Base-by-base conservation (phyloP, 2,888 invertebrate species). In the Notocelia uddmanniana region DNA sequence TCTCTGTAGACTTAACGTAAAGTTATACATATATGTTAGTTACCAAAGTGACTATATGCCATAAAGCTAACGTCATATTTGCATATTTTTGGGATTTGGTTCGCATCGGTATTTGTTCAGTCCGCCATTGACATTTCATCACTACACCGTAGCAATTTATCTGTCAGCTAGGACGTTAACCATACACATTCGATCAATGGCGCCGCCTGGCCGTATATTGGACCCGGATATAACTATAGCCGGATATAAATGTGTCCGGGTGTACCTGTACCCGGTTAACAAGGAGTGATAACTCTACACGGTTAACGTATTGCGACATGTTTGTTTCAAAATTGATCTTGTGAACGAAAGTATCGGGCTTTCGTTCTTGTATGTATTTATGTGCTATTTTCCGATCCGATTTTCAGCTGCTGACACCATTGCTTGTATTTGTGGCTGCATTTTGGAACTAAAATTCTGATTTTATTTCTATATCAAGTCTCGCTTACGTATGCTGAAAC, bases 101-200 rank as follows among this genome's bases (percentile, higher is more conserved):
- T n/a, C n/a, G n/a, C n/a, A n/a, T 2, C 31, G 8, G 8, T 31
- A 31, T 2, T 8, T 31, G 8, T 41, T 41, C 41, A 45, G n/a
- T 45, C n/a, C 3, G n/a, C n/a, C 45, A 45, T 13, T 0, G 45
- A 60, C n/a, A 8, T 19, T 59, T n/a, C 23, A n/a, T 45, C 59
- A 59, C 23, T 59, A 15, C 41, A 45, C n/a, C 34, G 8, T 37
- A 2, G n/a, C 45, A 45, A 60, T 45, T 60, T 45, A 60, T 60
- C 23, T 57, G 34, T 10, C 18, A 34, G 18, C 19, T 50, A 0
- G 11, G 19, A 2, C 18, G 18, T 19, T 19, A 50, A 50, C 15
- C 1, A 15, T 45, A 15, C 45, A n/a, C 45, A n/a, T 13, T 45
- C 45, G 45, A 45, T 45, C n/a, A 45, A 45, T 45, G 45, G 45